phyloP scores from a whole-genome alignment of 2,113 vertebrate genomes.

The Smithornis capensis region DNA sequence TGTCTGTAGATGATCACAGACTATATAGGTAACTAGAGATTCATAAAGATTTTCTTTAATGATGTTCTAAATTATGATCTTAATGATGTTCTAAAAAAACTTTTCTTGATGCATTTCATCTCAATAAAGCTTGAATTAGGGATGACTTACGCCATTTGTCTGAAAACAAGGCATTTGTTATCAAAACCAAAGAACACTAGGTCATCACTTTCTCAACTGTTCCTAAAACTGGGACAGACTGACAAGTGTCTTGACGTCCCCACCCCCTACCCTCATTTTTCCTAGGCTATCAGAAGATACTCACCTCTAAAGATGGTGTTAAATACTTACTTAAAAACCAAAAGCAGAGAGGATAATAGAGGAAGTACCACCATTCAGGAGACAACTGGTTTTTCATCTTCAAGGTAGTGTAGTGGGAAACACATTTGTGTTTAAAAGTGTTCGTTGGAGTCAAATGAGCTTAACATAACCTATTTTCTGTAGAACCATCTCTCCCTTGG shows the following conservation, averaged over 20 bases:
- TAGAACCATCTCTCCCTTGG: not conserved
- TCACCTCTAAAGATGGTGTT: not conserved
- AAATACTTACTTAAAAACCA: not conserved
- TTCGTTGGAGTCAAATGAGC: not conserved
- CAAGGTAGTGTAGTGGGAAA: not conserved
- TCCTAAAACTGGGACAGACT: not conserved
- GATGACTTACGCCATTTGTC: not conserved
- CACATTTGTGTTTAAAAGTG: not conserved
- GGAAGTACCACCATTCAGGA: not conserved
- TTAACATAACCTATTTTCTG: not conserved
- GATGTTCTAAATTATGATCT: too few species aligned
- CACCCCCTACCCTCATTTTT: not conserved
- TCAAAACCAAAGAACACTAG: not conserved
- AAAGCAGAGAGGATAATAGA: not conserved
- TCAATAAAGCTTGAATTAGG: not conserved
- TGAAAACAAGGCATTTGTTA: not conserved
- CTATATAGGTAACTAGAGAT: not conserved
- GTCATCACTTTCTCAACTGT: not conserved
- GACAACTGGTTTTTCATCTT: not conserved
- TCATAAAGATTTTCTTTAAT: not conserved
- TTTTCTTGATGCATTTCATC: not conserved
- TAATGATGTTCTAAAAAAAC: not conserved
- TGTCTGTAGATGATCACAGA: not conserved
- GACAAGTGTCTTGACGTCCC: not conserved
- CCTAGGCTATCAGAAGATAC: not conserved